Conservation (phyloP, 2,113 vertebrate genomes). For the Varanus komodoensis region DNA sequence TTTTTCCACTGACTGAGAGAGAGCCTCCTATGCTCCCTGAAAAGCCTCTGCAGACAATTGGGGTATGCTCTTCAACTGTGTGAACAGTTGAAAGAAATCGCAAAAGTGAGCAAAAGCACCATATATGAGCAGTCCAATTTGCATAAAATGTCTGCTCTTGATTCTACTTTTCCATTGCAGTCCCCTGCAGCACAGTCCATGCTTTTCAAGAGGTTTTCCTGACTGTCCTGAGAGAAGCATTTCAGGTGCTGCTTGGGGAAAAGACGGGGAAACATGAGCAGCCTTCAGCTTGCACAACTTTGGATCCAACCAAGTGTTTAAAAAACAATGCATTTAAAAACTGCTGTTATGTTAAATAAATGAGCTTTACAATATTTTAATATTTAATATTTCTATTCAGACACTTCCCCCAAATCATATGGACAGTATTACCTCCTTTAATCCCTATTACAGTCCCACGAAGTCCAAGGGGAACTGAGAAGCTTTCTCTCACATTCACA, state of each 20-base stretch:
- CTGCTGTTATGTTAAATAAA: background rate
- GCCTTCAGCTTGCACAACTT: background rate
- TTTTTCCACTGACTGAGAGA: background rate
- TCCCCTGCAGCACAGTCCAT: background rate
- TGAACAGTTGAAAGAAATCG: background rate
- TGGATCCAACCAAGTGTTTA: background rate
- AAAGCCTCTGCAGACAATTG: background rate
- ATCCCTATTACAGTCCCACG: constrained; percentile 95
- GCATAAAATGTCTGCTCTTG: background rate
- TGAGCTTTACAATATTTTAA: background rate
- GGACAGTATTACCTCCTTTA: constrained; percentile 88
- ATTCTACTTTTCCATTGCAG: background rate
- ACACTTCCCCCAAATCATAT: constrained; percentile 26
- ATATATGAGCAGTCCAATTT: background rate
- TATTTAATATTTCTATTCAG: background rate
- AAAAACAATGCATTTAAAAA: background rate
- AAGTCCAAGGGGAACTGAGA: constrained; percentile 93
- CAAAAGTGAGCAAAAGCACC: background rate
- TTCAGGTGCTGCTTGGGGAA: background rate
- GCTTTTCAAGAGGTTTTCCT: background rate
- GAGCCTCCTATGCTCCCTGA: background rate
- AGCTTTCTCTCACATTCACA: constrained; percentile 94
- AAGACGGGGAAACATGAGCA: background rate
- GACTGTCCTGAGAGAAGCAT: no score
- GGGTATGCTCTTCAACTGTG: background rate